phyloP scores from a whole-genome alignment of 2,113 vertebrate genomes.

The Peucedramus taeniatus region DNA sequence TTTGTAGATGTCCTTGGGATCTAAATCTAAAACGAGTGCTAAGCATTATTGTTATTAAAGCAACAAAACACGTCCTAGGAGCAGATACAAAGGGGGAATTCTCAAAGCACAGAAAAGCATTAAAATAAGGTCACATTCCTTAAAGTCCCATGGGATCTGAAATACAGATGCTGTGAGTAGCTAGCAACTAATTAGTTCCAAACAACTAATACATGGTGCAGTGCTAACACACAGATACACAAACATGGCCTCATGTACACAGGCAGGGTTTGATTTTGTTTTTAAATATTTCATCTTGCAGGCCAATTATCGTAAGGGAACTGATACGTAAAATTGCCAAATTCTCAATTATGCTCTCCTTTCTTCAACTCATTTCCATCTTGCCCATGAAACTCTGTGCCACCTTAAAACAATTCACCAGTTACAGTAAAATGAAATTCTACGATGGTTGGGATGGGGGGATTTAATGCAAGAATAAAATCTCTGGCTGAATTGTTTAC shows the following conservation, averaged over 20 bases:
- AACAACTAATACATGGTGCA: slow-evolving; percentile 11
- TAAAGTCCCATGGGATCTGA: background rate
- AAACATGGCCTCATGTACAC: background rate
- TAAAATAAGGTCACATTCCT: slow-evolving; percentile 65
- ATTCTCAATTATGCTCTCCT: slow-evolving; percentile 41
- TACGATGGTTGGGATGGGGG: accelerated
- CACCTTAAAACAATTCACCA: background rate
- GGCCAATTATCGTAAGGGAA: slow-evolving; percentile 52
- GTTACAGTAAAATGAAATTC: background rate
- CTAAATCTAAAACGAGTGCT: background rate
- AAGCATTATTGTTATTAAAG: slow-evolving; percentile 39
- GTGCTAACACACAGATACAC: slow-evolving; percentile 1
- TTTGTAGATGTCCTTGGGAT: slow-evolving; percentile 36
- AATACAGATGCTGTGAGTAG: slow-evolving; percentile 47
- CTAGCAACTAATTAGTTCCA: slow-evolving; percentile 58
- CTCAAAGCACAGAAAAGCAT: slow-evolving; percentile 47
- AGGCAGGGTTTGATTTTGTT: slow-evolving; percentile 18
- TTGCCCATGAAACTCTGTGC: background rate
- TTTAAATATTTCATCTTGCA: slow-evolving; percentile 56
- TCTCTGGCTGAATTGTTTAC: background rate
- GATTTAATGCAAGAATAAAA: background rate
- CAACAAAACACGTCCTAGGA: slow-evolving; percentile 25
- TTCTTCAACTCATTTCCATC: slow-evolving; percentile 26
- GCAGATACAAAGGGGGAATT: slow-evolving; percentile 23
- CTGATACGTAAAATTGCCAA: slow-evolving; percentile 57